A percentile compares a stretch with the other conserved stretches of the same genome.
Conservation (phyloP, 2,113 vertebrate species). For the Lasiurus borealis region DNA sequence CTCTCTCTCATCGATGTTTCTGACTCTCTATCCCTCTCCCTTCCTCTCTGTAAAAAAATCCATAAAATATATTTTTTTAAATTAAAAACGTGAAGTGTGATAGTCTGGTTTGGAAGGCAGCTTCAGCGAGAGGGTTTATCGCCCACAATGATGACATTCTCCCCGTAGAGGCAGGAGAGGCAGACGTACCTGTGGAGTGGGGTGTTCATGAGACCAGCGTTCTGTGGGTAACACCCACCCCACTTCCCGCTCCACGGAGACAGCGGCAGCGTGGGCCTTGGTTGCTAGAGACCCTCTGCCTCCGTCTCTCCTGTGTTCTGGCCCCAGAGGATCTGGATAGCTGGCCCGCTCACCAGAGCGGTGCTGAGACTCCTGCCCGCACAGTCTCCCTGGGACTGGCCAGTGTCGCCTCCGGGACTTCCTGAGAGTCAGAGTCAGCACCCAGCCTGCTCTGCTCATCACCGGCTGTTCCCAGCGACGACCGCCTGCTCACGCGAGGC, state of each 20-base stretch:
- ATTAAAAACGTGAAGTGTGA: background rate
- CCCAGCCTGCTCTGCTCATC: background rate
- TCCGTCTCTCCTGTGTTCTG: background rate
- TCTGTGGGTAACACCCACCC: background rate
- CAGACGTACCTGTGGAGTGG: background rate
- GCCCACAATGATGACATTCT: background rate
- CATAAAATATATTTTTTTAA: no score
- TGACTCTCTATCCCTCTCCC: no score
- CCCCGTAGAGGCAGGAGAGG: background rate
- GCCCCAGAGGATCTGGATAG: background rate
- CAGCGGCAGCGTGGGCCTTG: no score
- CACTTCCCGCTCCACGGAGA: no score
- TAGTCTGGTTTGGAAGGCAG: background rate
- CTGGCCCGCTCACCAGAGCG: background rate
- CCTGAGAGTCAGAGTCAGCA: background rate
- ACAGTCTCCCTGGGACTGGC: background rate
- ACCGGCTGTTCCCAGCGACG: background rate
- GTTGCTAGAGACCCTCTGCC: background rate
- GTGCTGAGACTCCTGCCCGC: background rate
- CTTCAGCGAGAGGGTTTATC: background rate
- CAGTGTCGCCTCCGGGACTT: background rate
- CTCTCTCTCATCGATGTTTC: no score
- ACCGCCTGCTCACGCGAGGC: background rate
- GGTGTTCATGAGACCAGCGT: background rate
- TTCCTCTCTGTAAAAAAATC: no score